Evolutionary conservation across 2,888 invertebrate species (phyloP).

Genomic region (Tolmerus cingulatus): DNA sequence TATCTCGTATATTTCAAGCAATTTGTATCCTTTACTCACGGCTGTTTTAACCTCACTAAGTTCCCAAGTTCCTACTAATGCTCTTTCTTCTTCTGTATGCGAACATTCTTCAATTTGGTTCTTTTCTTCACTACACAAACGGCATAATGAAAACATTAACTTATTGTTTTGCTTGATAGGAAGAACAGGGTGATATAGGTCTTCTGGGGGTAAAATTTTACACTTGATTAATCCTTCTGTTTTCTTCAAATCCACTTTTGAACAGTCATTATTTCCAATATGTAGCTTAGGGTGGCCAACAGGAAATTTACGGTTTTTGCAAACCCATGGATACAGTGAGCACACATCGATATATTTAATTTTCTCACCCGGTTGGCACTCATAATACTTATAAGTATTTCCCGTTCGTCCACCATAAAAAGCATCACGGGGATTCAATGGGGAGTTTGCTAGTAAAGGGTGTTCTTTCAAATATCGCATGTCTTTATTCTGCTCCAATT

Average conservation of each 20-base stretch:
- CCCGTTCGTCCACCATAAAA: background rate
- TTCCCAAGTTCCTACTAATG: slow-evolving; percentile 54
- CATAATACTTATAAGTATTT: background rate
- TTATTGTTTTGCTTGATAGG: slow-evolving; percentile 52
- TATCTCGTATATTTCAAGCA: slow-evolving; percentile 53
- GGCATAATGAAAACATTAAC: slow-evolving; percentile 53
- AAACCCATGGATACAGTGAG: slow-evolving; percentile 21
- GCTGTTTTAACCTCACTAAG: slow-evolving; percentile 54
- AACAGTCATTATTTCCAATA: background rate
- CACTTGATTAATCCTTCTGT: background rate
- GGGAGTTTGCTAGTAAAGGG: background rate
- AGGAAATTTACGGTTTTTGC: background rate
- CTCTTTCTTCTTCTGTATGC: slow-evolving; percentile 45
- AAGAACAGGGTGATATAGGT: slow-evolving; percentile 54
- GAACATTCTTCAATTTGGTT: too few relatives aligned
- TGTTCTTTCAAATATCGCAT: background rate
- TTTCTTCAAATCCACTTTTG: background rate
- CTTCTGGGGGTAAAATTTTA: slow-evolving; percentile 39
- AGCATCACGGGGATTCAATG: background rate
- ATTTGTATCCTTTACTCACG: slow-evolving; percentile 52
- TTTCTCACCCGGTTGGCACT: background rate
- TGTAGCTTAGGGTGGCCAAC: background rate
- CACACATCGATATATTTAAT: slow-evolving; percentile 35
- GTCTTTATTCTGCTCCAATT: background rate
- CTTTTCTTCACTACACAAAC: slow-evolving; percentile 44